Base-by-base conservation (phyloP, 2,888 invertebrate species). In the Hermaeophaga mercurialis region DNA sequence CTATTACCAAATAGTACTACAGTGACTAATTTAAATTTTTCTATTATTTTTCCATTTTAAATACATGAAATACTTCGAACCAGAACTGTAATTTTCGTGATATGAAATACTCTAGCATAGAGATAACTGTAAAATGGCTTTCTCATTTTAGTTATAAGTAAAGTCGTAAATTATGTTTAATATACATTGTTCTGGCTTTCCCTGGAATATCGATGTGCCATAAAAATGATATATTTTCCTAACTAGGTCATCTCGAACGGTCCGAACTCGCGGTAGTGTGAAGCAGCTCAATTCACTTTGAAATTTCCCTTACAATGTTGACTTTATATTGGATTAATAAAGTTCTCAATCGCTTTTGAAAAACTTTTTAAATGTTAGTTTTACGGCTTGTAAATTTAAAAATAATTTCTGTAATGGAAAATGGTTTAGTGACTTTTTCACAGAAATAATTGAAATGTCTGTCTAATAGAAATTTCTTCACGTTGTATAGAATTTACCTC, bases 161-260 rank as follows among this genome's bases (percentile, higher is more conserved):
- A 45, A 43, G 58, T 45, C 44, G 33, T 61, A 61, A 55, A 55
- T 61, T 58, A 58, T 53, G 47, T 45, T 53, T 58, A 53, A 53
- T 58, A 58, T 41, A 56, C 53, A 48, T 53, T 41, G 47, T 48
- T 36, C 53, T 41, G 28, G 41, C 15, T 43, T 28, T n/a, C 28
- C 28, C 47, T 34, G 47, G 52, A 48, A 57, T 57, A 57, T 57
- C 44, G 57, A 57, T 57, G 53, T 53, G 45, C 57, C 33, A 53
- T 57, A 57, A 57, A 53, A 48, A 48, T 57, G 53, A 57, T 53
- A 53, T 57, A 56, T 56, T 44, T 43, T 31, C 26, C 52, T 43
- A 43, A 43, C 33, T 52, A 34, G 52, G 34, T 52, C 52, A 22
- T 14, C 34, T 12, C 18, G 19, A 43, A 43, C 22, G 11, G 43